Evolutionary conservation across 2,888 invertebrate genomes (phyloP).

Genomic region (Amphimallon solstitiale): DNA sequence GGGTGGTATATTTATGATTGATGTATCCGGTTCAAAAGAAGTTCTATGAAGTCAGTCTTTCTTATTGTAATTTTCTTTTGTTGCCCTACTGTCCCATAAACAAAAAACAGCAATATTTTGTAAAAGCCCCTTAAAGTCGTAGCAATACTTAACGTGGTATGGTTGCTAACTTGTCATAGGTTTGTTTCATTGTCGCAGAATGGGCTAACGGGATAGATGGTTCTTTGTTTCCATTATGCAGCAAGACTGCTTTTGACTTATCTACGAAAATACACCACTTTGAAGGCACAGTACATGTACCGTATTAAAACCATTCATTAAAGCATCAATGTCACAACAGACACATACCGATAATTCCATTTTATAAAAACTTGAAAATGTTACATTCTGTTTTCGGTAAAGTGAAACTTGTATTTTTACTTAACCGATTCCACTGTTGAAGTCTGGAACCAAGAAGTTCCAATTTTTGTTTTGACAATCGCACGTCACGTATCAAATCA

Average conservation of each 20-base stretch:
- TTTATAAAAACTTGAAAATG: background rate
- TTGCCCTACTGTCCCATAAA: too few species aligned
- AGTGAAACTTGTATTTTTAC: too few species aligned
- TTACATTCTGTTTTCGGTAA: constrained; percentile 29
- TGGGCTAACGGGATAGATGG: constrained; percentile 23
- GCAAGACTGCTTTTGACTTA: constrained; percentile 29
- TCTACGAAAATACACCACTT: constrained; percentile 32
- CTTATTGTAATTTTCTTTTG: too few species aligned
- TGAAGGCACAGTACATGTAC: background rate
- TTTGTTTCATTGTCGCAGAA: constrained; percentile 1
- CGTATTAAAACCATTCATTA: constrained; percentile 3
- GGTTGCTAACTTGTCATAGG: background rate
- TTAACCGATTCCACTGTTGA: too few species aligned
- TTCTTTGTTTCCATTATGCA: constrained; percentile 23
- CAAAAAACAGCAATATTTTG: too few species aligned
- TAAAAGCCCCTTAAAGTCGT: too few species aligned
- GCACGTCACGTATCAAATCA: constrained; percentile 27
- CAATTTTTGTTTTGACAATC: constrained; percentile 41
- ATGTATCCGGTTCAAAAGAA: too few species aligned
- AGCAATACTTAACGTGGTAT: too few species aligned
- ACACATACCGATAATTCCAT: background rate
- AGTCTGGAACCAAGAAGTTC: constrained; percentile 41
- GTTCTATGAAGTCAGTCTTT: too few species aligned
- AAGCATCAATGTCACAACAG: constrained; percentile 4
- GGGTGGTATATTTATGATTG: too few species aligned